Evolutionary conservation across 30 jellyfish, hydroid and myxozoan genomes (phyloP), one percentile per base, ranked within the genome.

Genomic region (Aurelia aurita complex sp. Pacific): DNA sequence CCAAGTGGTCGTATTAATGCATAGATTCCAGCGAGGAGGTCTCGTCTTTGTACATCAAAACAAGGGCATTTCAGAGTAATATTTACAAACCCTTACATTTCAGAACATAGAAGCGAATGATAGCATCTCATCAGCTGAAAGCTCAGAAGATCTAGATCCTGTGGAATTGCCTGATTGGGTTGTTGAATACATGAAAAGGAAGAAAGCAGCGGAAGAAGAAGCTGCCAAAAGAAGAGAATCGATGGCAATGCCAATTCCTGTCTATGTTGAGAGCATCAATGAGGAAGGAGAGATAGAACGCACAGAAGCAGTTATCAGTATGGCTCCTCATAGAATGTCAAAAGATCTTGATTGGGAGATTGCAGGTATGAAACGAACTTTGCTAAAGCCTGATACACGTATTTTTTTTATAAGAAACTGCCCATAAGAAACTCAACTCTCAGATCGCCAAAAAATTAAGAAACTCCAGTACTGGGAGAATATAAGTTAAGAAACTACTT

Each of bases 81-180:
- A n/a, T n/a, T n/a, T n/a, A n/a, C n/a, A n/a, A n/a, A n/a, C n/a
- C 50, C 50, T 46, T 1, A 46, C 57, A 29, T 61, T 61, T 17
- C 36, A 61, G 70, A 61, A 61, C 13, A n/a, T 61, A 17, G 70
- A 61, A 61, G 70, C 11, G 2, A 61, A 10, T 17, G 57, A 71
- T 29, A 71, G 57, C 18, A 71, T 33, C 19, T 17, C 35, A 40
- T 10, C 35, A 71, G 50, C 29, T 11, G 16, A 16, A 71, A 43
- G 65, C 67, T 71, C 38, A 10, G 38, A 71, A 71, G 83, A 68
- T 16, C 81, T 81, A 2, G 29, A 40, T 3, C 90, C 90, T 43
- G 83, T 81, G 16, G 83, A 67, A 65, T 29, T 81, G 50, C 90
- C 90, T 1, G 78, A 67, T 55, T 81, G 90, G 90, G 90, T 81